A percentile compares a stretch with the other conserved stretches of the same genome.
These are phyloP conservation scores for Lutjanus argentimaculatus DNA, from an alignment of 2,797 vertebrate genomes.

Conservation along the genomic window DNA sequence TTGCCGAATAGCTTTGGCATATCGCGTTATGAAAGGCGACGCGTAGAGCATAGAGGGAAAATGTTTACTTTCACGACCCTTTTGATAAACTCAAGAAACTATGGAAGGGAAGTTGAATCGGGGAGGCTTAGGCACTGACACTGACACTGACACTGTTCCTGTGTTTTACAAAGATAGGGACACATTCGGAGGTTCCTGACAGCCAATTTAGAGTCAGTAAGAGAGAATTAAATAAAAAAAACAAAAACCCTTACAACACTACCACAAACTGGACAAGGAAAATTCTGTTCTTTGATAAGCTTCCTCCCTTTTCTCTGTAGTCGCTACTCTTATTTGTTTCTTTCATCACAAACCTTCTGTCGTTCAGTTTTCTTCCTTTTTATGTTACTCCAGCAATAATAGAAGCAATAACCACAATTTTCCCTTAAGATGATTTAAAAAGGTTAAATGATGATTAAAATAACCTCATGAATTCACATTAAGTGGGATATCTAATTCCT, in stretches of 20 bases:
- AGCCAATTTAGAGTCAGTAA: conserved; percentile 39
- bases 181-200: conserved; percentile 57
- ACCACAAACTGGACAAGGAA: conserved; percentile 41
- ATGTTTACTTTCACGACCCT: conserved; percentile 12
- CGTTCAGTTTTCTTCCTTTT: conserved; percentile 18
- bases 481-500: conserved; percentile 51
- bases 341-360: conserved; percentile 40
- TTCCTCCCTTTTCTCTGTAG: conserved; percentile 54
- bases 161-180: conserved; percentile 57
- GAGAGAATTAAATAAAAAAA: neutral
- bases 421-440: conserved; percentile 17
- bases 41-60: neutral
- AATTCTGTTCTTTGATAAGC: conserved; percentile 64
- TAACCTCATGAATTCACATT: conserved; percentile 29
- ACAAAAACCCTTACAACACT: conserved; percentile 22
- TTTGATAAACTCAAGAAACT: conserved; percentile 21
- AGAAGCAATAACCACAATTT: neutral
- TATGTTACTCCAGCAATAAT: conserved; percentile 6
- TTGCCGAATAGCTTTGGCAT: neutral
- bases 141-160: conserved; percentile 28
- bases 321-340: conserved; percentile 37
- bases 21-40: conserved; percentile 8
- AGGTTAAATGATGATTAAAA: conserved; percentile 32
- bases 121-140: conserved; percentile 29
- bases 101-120: conserved; percentile 4